phyloP scores from a whole-genome alignment of 2,113 vertebrate species.

The Calypte anna region DNA sequence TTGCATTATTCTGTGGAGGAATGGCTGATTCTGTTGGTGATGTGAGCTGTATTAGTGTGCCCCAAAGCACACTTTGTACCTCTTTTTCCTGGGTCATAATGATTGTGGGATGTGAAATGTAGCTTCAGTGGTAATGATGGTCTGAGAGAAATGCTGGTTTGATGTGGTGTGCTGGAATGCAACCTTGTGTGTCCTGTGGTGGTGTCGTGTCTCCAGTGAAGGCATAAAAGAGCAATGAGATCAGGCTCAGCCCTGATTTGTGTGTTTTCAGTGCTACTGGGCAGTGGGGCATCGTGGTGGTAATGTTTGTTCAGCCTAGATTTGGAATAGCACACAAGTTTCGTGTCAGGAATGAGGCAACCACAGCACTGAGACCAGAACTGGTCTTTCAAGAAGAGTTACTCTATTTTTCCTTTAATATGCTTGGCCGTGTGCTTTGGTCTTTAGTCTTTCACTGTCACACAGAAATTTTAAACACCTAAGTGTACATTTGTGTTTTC shows the following conservation, averaged over 20 bases:
- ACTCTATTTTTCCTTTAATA: neutral
- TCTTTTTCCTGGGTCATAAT: neutral
- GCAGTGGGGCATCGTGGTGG: neutral
- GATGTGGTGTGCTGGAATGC: neutral
- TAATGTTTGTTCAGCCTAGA: neutral
- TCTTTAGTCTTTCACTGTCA: neutral
- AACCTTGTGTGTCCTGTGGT: neutral
- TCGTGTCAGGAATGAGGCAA: neutral
- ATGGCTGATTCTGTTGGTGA: neutral
- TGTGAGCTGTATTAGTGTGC: neutral
- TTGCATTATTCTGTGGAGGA: neutral
- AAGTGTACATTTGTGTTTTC: neutral
- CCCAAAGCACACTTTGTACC: neutral
- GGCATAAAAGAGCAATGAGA: neutral
- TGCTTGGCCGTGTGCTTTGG: conserved; percentile 17
- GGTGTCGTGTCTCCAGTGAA: neutral
- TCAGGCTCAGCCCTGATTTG: neutral
- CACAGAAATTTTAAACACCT: neutral
- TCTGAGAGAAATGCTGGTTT: neutral
- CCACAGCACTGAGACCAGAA: neutral
- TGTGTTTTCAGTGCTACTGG: neutral
- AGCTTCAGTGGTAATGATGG: neutral
- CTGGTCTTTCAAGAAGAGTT: conserved; percentile 50
- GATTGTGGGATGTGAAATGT: conserved; percentile 15
- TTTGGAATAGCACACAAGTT: neutral